Evolutionary conservation across 2,797 vertebrate species (phyloP), one percentile per base, ranked within the genome.

Genomic region (Argyrosomus regius): DNA sequence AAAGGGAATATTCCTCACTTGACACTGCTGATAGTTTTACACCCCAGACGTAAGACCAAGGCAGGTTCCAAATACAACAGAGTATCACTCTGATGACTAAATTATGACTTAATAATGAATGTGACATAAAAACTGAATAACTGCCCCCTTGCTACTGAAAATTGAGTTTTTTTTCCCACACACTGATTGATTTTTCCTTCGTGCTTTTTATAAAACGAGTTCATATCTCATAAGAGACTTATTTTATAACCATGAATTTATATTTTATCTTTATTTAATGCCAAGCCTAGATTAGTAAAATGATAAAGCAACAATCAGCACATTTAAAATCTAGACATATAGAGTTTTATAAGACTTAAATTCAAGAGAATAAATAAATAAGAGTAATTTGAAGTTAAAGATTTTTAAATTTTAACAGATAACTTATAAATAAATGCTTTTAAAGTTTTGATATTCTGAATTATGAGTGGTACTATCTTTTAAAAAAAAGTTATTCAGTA

Each of bases 1-100:
- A 71, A 11, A 41, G 24, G 48, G 18, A 63, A 64, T 72, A 83
- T 76, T 54, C 59, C 59, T 77, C 57, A 2, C 64, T 26, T 50
- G 10, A 87, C 28, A 43, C 75, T 20, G 52, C 66, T 79, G 80
- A 87, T 20, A 65, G 70, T 77, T 89, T 87, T 65, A 79, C 49
- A 81, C 58, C 28, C 56, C 7, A 35, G 35, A 48, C 18, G 18
- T n/a, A 62, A 39, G 35, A 59, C 17, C 1, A 22, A 67, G 2
- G 22, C 35, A 28, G 43, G n/a, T 61, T 77, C 41, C 35, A 78
- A 53, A 80, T 57, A 48, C 24, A 28, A 52, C 45, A 41, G 8
- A 52, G 59, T n/a, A 56, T 56, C 16, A 64, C 53, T 31, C 18
- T 64, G 61, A 82, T 71, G 66, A 81, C 45, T 61, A 9, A 74